phyloP scores from a whole-genome alignment of 2,113 vertebrate genomes.

The Asarcornis scutulata region DNA sequence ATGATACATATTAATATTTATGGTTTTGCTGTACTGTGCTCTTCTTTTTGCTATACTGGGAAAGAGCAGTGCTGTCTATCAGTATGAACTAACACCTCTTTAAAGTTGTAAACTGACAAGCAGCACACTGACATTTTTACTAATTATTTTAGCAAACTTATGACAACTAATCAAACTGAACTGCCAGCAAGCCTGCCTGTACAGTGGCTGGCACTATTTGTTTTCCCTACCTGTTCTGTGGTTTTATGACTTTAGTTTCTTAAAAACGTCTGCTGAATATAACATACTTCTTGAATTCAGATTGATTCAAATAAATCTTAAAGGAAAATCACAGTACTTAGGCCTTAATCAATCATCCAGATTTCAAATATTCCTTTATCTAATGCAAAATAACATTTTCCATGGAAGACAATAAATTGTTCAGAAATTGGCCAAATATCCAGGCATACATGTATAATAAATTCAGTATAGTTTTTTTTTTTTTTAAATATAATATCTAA shows the following conservation, averaged over 20 bases:
- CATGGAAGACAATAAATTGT: neutral
- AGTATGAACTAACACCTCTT: conserved; percentile 47
- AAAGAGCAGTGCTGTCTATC: conserved; percentile 59
- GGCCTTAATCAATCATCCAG: neutral
- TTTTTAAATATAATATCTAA: neutral
- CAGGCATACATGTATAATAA: too few relatives aligned
- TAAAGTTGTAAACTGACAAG: conserved; percentile 57
- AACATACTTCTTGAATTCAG: neutral
- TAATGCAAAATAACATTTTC: neutral
- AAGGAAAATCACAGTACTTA: neutral
- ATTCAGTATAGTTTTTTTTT: neutral
- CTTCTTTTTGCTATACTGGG: conserved; percentile 4
- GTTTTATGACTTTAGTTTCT: neutral
- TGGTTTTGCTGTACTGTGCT: conserved; percentile 12
- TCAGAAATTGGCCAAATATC: neutral
- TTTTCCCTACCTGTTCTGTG: neutral
- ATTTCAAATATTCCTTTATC: neutral
- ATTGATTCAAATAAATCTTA: neutral
- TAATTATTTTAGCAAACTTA: conserved; percentile 47
- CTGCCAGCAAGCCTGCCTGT: neutral
- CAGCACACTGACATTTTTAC: conserved; percentile 37
- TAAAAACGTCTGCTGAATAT: neutral
- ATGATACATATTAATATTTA: conserved; percentile 36
- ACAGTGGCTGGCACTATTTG: neutral
- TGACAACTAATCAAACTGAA: conserved; percentile 44